Base-by-base conservation (phyloP, 2,888 invertebrate species). In the Aplocera efformata region DNA sequence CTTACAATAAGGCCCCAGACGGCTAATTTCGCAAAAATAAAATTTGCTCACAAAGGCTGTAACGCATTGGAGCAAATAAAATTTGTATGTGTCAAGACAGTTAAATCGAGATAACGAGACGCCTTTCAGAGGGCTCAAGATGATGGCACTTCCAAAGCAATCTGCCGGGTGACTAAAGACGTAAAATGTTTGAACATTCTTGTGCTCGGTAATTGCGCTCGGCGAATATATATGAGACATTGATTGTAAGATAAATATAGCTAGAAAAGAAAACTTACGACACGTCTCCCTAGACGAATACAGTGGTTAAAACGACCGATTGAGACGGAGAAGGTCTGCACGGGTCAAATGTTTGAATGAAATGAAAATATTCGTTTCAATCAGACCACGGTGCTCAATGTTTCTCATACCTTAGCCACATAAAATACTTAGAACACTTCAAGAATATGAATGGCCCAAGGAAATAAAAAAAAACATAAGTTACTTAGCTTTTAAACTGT, bases 61-160 rank as follows among this genome's bases (percentile, higher is more conserved):
- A 72, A 68, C 60, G 67, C 58, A 72, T 73, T 76, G 62, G 67
- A 63, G 67, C 67, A 74, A 79, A 79, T 77, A 75, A 79, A 76
- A 81, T 76, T 71, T 73, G 75, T 73, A 76, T 74, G 75, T 84
- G 83, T 81, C 82, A 79, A 75, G 80, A 77, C 80, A 71, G 77
- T 80, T 81, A 79, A 83, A 83, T 79, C 75, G 72, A 67, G 70
- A 72, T 80, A 79, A 81, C 76, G 76, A 81, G 71, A 72, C 70
- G 72, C 67, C 65, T 69, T 64, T 56, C 67, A 74, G 72, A 72
- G 72, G 68, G 66, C 66, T 73, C 53, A 53, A 50, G 62, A 63
- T 66, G 69, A 63, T 65, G 67, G 66, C 66, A 63, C 63, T 59
- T 63, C 72, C 71, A 67, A 74, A 72, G 74, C 72, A 80, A 79